Conservation (phyloP, 2,888 invertebrate species). For the Synanthedon formicaeformis region DNA sequence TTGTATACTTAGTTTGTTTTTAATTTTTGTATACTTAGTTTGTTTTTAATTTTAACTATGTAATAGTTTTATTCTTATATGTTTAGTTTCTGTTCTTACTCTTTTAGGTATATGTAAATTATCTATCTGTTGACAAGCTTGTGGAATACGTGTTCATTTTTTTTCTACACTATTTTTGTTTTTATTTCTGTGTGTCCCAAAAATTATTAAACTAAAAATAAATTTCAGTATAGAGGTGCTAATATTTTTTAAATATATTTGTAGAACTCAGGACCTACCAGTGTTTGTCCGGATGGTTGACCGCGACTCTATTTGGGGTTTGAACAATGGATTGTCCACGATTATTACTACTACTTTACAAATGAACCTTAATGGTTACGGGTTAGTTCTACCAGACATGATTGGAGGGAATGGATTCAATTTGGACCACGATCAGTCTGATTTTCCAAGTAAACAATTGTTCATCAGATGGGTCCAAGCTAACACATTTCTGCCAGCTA, state of each 20-base stretch:
- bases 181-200: no score
- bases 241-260: slow-evolving; percentile 7
- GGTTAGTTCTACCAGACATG: slow-evolving; percentile 84
- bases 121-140: no score
- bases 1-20: no score
- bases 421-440: slow-evolving; percentile 50
- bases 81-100: no score
- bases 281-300: slow-evolving; percentile 84
- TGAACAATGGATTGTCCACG: slow-evolving; percentile 77
- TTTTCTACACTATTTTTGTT: no score
- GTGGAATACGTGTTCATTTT: no score
- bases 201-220: no score
- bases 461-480: slow-evolving; percentile 85
- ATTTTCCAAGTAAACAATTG: slow-evolving; percentile 71
- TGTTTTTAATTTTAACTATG: no score
- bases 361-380: slow-evolving; percentile 75
- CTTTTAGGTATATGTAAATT: no score
- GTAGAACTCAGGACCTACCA: slow-evolving; percentile 76
- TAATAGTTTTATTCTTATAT: no score
- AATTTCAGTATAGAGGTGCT: not conserved
- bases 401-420: slow-evolving; percentile 77
- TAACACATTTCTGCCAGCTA: slow-evolving; percentile 80
- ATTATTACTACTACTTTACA: slow-evolving; percentile 79
- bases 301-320: slow-evolving; percentile 78
- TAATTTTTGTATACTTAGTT: no score